Percentiles rank a stretch among this genome's conserved stretches.
Evolutionary conservation across 2,797 vertebrate species (phyloP).

Genomic region (Gymnodraco acuticeps): DNA sequence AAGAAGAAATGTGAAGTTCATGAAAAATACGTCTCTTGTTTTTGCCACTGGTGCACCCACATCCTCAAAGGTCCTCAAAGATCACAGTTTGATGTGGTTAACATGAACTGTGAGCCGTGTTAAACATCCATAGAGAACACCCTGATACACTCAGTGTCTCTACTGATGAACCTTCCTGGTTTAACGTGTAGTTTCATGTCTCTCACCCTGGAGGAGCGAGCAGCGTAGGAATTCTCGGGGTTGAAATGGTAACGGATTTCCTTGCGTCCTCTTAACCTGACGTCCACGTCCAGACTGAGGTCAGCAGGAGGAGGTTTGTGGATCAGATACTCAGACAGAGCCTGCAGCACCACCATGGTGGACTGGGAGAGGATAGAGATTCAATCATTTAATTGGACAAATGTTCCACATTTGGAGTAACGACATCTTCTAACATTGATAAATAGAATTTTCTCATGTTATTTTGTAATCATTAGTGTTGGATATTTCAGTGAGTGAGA

Average conservation of each 20-base stretch:
- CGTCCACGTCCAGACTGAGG: constrained; percentile 75
- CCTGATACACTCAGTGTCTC: too few relatives aligned
- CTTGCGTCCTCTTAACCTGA: constrained; percentile 75
- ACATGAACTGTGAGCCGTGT: neutral
- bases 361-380: constrained; percentile 61
- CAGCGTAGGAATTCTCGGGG: constrained; percentile 57
- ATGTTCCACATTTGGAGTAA: too few relatives aligned
- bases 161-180: neutral
- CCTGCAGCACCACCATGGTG: constrained; percentile 87
- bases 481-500: too few relatives aligned
- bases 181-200: neutral
- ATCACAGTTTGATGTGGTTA: too few relatives aligned
- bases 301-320: constrained; percentile 62
- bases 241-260: constrained; percentile 75
- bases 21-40: neutral
- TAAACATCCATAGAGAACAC: neutral
- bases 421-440: too few relatives aligned
- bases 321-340: constrained; percentile 81
- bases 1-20: neutral
- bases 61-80: neutral
- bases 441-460: too few relatives aligned
- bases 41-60: neutral
- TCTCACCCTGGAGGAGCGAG: constrained; percentile 77
- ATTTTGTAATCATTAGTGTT: too few relatives aligned
- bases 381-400: neutral